Evolutionary conservation across 2,113 vertebrate species (phyloP), one percentile per base, ranked within the genome.

Genomic region (Sakesphorus luctuosus): DNA sequence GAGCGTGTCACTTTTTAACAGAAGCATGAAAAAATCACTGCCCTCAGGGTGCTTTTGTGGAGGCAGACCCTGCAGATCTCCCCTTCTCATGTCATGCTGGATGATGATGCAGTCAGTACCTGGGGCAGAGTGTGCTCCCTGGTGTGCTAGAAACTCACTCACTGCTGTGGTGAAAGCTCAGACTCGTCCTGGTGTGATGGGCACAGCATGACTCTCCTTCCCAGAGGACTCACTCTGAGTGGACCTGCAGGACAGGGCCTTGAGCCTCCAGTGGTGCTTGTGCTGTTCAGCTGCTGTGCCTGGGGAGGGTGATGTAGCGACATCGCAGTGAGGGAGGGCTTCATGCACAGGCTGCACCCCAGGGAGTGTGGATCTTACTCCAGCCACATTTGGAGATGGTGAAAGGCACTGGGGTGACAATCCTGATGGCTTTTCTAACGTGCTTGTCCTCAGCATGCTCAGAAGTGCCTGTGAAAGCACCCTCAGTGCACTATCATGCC

Each of bases 61-160:
- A 74, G 43, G 18, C 66, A 75, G 71, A 36, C 18, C n/a, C 52
- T 72, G 56, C 31, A 52, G 61, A 35, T 28, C 50, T 46, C 40
- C 35, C 35, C 6, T 52, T 49, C 29, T 67, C 29, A 4, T 10
- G 36, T 0, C 0, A 33, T 35, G 35, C 25, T 2, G 4, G 38
- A 4, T 17, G 44, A 46, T 35, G 72, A 47, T 59, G 24, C 9
- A 20, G 6, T 15, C 29, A 17, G 19, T 62, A 25, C 50, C 28
- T 36, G 11, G 40, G 18, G 49, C 3, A 43, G 21, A 11, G 36
- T 43, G 76, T 67, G 36, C 20, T 77, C 28, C 50, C 31, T 50
- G 49, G 20, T 55, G 55, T 59, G 31, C 68, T 53, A 13, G 38
- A 91, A 62, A 0, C 25, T 17, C 19, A 7, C 50, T 10, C 40